These are phyloP conservation scores for Periplaneta americana DNA, from an alignment of 1,140 invertebrate genomes.

Conservation along the genomic window DNA sequence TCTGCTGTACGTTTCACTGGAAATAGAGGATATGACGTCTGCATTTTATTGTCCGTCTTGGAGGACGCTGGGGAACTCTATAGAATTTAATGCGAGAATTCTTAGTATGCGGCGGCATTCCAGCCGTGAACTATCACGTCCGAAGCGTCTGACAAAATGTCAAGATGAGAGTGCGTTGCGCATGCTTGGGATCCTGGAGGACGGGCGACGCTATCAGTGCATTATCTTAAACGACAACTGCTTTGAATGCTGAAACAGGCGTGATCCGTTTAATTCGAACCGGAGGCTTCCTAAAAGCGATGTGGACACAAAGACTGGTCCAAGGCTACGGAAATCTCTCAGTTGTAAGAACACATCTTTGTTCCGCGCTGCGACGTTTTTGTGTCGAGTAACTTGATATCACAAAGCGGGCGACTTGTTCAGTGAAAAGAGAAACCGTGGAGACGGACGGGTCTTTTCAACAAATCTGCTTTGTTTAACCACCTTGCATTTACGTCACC, in stretches of 20 bases:
- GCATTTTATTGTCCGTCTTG: too few species aligned
- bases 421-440: neutral
- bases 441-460: neutral
- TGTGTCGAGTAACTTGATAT: too few species aligned
- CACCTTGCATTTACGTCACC: neutral
- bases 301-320: neutral
- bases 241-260: neutral
- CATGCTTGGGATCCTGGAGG: neutral
- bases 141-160: neutral
- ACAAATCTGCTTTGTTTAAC: neutral
- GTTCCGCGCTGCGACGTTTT: too few species aligned
- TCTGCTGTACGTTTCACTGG: too few species aligned
- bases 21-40: too few species aligned
- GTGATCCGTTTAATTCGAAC: neutral
- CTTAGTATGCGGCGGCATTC: neutral
- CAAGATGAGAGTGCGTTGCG: neutral
- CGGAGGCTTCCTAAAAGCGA: neutral
- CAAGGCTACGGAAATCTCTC: neutral
- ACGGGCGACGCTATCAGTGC: neutral
- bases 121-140: neutral
- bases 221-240: neutral
- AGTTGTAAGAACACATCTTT: too few species aligned
- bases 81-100: too few species aligned
- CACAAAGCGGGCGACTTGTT: too few species aligned
- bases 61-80: too few species aligned